Percentiles rank a stretch among this genome's conserved stretches.
Conservation (phyloP, 2,113 vertebrate genomes). For the Spea bombifrons region DNA sequence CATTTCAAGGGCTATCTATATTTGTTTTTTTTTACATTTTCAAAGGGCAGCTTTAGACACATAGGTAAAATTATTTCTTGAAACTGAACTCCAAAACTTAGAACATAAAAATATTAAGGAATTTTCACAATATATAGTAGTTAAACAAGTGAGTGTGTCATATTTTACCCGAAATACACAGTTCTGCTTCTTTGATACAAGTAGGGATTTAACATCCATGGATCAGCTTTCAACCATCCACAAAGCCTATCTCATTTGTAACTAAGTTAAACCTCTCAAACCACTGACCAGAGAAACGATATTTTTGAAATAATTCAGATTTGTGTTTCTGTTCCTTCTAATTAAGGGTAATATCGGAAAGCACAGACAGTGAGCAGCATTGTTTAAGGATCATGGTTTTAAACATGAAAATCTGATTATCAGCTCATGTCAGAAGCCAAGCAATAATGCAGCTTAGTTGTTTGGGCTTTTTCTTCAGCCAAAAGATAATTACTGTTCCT, state of each 20-base stretch:
- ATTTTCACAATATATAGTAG: no score
- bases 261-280: conserved; percentile 96
- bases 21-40: no score
- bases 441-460: conserved; percentile 95
- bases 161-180: not conserved
- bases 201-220: conserved; percentile 58
- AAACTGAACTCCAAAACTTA: no score
- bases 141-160: no score
- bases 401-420: conserved; percentile 99
- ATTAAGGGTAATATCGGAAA: conserved; percentile 93
- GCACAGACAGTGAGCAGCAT: conserved; percentile 90
- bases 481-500: conserved; percentile 89
- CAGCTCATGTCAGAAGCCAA: conserved; percentile 98
- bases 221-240: conserved; percentile 57
- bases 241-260: conserved; percentile 95
- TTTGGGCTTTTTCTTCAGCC: conserved; percentile 87
- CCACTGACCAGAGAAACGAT: conserved; percentile 83
- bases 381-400: conserved; percentile 89
- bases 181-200: conserved; percentile 54
- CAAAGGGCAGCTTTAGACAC: no score
- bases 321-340: conserved; percentile 98
- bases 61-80: no score
- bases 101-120: no score
- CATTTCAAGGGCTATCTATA: no score
- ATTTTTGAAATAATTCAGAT: conserved; percentile 99